These are phyloP conservation scores for Rhabditoides inermis DNA, from an alignment of 2,888 invertebrate genomes.

Conservation along the genomic window DNA sequence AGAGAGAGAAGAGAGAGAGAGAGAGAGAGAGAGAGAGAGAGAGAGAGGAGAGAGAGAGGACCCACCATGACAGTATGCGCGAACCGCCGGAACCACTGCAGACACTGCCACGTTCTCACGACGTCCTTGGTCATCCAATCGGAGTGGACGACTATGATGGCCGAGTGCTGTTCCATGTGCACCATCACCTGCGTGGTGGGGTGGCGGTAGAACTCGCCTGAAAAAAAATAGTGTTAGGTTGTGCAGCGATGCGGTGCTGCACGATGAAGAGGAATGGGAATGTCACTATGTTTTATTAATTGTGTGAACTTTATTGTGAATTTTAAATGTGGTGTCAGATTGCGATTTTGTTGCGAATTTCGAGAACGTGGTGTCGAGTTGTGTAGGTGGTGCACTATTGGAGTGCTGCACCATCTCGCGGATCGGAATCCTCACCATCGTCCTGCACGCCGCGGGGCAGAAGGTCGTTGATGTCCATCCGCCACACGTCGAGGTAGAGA, in stretches of 20 bases:
- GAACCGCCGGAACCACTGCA: background rate
- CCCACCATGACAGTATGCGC: background rate
- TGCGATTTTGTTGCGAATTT: no score
- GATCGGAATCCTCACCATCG: background rate
- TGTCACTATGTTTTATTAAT: no score
- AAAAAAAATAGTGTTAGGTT: background rate
- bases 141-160: background rate
- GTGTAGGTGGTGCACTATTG: no score
- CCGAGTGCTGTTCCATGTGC: background rate
- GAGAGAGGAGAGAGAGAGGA: background rate
- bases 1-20: background rate
- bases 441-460: background rate
- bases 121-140: conserved; percentile 1
- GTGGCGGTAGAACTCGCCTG: conserved; percentile 1
- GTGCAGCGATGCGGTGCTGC: background rate
- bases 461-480: background rate
- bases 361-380: no score
- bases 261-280: no score
- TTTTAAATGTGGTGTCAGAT: no score
- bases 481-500: conserved; percentile 1
- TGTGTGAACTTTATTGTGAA: background rate
- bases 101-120: background rate
- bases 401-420: no score
- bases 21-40: background rate
- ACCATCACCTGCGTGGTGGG: background rate